A percentile compares a stretch with the other conserved stretches of the same genome.
Evolutionary conservation across 2,113 vertebrate genomes (phyloP).

Genomic region (Meleagris gallopavo): DNA sequence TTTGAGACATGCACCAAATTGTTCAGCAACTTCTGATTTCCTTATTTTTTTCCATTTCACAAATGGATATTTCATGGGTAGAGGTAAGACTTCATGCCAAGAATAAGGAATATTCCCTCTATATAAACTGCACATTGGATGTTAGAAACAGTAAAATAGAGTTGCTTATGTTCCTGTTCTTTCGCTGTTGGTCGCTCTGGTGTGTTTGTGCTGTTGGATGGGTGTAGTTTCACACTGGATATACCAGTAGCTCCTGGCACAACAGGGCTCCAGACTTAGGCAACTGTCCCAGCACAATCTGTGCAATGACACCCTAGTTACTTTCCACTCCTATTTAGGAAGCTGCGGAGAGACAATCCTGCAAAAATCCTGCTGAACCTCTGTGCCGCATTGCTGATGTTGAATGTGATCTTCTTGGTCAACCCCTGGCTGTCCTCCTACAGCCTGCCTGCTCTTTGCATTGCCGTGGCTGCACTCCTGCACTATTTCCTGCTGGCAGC

Average conservation of each 20-base stretch:
- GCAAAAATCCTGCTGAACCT: conserved; percentile 92
- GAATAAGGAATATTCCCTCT: not conserved
- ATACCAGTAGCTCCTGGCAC: not conserved
- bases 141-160: not conserved
- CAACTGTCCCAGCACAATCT: not conserved
- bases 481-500: conserved; percentile 90
- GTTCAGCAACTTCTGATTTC: not conserved
- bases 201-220: not conserved
- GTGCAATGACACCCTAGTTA: not conserved
- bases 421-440: conserved; percentile 86
- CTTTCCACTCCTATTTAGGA: conserved; percentile 71
- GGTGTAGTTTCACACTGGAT: not conserved
- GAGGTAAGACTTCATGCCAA: not conserved
- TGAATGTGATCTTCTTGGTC: conserved; percentile 85
- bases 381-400: conserved; percentile 81
- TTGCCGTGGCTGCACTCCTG: conserved; percentile 75
- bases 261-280: too few relatives aligned
- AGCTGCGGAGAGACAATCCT: conserved; percentile 84
- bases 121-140: not conserved
- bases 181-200: not conserved
- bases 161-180: not conserved
- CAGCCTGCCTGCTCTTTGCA: conserved; percentile 77
- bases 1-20: not conserved
- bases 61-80: not conserved
- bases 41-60: not conserved